Evolutionary conservation across 2,797 vertebrate species (phyloP).

Genomic region (Schizothorax lantsangensis): DNA sequence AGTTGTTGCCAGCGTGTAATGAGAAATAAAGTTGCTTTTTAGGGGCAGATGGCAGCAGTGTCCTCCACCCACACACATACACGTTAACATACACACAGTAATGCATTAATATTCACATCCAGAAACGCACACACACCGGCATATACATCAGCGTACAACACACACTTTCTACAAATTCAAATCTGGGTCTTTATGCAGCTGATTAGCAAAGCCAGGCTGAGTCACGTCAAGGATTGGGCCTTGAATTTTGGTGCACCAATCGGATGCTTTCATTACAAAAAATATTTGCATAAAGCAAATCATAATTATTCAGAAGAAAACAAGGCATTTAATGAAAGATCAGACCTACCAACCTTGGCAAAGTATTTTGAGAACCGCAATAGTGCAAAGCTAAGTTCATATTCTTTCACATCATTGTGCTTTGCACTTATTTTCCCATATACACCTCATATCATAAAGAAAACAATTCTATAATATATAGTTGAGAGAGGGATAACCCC

Average conservation of each 20-base stretch:
- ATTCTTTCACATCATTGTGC: neutral
- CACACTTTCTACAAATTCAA: neutral
- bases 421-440: neutral
- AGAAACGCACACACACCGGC: constrained; percentile 22
- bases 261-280: constrained; percentile 9
- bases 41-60: constrained; percentile 68
- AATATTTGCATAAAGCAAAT: neutral
- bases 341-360: neutral
- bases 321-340: constrained; percentile 1
- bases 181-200: constrained; percentile 24
- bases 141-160: neutral
- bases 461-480: neutral
- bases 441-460: neutral
- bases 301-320: neutral
- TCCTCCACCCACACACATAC: constrained; percentile 61
- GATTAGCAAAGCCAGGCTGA: constrained; percentile 31
- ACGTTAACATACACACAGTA: constrained; percentile 44
- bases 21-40: constrained; percentile 79
- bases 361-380: neutral
- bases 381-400: neutral
- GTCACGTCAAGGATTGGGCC: neutral
- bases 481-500: neutral
- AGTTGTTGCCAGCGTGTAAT: constrained; percentile 84
- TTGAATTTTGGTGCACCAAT: constrained; percentile 26
- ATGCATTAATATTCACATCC: constrained; percentile 49